A percentile compares a stretch with the other conserved stretches of the same genome.
phyloP scores from a whole-genome alignment of 2,888 invertebrate species.

The Neoscelio sp. region DNA sequence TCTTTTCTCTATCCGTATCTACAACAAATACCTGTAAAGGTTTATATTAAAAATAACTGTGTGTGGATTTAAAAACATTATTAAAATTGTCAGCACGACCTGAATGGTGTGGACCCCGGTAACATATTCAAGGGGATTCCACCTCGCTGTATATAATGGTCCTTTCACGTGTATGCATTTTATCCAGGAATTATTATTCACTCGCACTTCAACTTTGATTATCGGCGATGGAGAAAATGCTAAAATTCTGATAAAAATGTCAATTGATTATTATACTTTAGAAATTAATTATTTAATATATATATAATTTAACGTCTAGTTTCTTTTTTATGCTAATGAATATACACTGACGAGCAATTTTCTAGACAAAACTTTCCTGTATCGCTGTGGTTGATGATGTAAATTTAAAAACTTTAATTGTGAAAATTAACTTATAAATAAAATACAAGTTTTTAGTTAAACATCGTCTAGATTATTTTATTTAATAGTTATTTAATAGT shows the following conservation, averaged over 20 bases:
- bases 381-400: no score
- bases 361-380: no score
- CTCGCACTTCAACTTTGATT: slow-evolving; percentile 86
- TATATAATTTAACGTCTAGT: no score
- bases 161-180: slow-evolving; percentile 86
- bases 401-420: no score
- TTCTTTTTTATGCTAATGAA: no score
- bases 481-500: no score
- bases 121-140: slow-evolving; percentile 88
- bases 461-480: no score
- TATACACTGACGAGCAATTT: no score
- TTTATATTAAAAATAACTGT: slow-evolving; percentile 7
- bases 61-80: slow-evolving; percentile 22
- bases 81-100: slow-evolving; percentile 78
- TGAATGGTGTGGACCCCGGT: slow-evolving; percentile 88
- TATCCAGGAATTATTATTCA: slow-evolving; percentile 88
- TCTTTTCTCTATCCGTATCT: slow-evolving; percentile 85
- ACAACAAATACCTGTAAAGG: slow-evolving; percentile 84
- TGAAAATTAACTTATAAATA: no score
- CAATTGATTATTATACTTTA: no score
- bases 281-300: no score
- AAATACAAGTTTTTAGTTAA: no score
- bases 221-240: slow-evolving; percentile 90
- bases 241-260: slow-evolving; percentile 87
- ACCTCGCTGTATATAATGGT: slow-evolving; percentile 89